Conservation (phyloP, 2,888 invertebrate species). For the Pharmacophagus antenor region DNA sequence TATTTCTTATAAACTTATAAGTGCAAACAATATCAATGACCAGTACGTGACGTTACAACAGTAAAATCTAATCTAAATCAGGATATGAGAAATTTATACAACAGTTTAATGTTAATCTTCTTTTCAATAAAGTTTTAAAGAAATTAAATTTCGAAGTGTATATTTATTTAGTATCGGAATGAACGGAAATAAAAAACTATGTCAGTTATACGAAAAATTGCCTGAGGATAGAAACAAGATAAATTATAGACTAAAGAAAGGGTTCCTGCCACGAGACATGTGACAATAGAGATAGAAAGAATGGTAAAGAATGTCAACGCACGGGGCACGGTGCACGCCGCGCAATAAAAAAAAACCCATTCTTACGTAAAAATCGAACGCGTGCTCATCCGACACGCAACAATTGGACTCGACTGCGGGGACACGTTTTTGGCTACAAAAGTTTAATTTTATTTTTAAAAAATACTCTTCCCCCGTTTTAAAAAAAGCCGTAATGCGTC, state of each 20-base stretch:
- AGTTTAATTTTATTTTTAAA: constrained; percentile 75
- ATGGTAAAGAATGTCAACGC: constrained; percentile 31
- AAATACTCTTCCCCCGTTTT: constrained; percentile 70
- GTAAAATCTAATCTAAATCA: too few relatives aligned
- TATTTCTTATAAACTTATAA: too few relatives aligned
- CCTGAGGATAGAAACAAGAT: constrained; percentile 26
- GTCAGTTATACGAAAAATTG: not conserved
- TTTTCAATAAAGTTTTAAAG: too few relatives aligned
- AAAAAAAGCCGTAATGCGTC: constrained; percentile 76
- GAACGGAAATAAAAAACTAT: not conserved
- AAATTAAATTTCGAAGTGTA: not conserved
- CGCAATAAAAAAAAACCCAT: constrained; percentile 76
- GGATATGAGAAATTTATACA: too few relatives aligned
- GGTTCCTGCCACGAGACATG: constrained; percentile 33
- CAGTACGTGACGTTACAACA: too few relatives aligned
- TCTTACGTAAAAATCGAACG: constrained; percentile 71
- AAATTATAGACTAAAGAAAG: constrained; percentile 33
- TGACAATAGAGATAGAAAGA: constrained; percentile 26
- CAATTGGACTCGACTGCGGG: constrained; percentile 75
- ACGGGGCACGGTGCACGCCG: constrained; percentile 72
- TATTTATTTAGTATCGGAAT: not conserved
- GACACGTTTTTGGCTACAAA: constrained; percentile 75
- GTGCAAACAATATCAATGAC: too few relatives aligned
- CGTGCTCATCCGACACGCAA: constrained; percentile 81
- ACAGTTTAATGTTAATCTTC: too few relatives aligned